These are phyloP conservation scores for Protobothrops mucrosquamatus DNA, from an alignment of 2,113 vertebrate species.

Conservation along the genomic window DNA sequence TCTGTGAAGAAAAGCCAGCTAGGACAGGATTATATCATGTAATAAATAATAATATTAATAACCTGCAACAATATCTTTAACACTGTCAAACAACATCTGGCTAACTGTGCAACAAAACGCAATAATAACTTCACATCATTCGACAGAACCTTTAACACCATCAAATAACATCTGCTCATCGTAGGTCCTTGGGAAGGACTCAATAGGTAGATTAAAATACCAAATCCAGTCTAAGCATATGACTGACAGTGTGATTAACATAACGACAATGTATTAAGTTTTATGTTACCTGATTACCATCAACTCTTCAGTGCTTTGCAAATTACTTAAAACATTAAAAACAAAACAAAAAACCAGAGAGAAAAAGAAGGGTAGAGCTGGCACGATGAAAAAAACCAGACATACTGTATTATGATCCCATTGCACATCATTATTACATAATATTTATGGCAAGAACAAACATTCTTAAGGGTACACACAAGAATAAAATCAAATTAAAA, in stretches of 20 bases:
- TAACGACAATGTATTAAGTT: not conserved
- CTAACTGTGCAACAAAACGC: not conserved
- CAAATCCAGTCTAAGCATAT: not conserved
- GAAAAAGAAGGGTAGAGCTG: not conserved
- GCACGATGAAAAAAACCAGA: not conserved
- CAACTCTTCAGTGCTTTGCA: not conserved
- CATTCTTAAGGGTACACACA: not conserved
- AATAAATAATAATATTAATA: not conserved
- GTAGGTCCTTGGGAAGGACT: not conserved
- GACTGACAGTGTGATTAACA: not conserved
- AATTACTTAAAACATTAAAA: not conserved
- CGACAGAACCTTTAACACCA: not conserved
- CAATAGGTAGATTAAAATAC: not conserved
- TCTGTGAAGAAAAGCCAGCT: not conserved
- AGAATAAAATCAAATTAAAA: not conserved
- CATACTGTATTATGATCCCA: not conserved
- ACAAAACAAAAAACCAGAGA: not conserved
- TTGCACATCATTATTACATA: not conserved
- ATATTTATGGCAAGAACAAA: not conserved
- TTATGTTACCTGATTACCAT: not conserved
- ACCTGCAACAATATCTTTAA: not conserved
- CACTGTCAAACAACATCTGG: not conserved
- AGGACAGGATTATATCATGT: not conserved
- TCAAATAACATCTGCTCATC: not conserved
- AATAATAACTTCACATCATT: not conserved